Base-by-base conservation (phyloP, 2,797 vertebrate genomes). In the Buceros bicornis region DNA sequence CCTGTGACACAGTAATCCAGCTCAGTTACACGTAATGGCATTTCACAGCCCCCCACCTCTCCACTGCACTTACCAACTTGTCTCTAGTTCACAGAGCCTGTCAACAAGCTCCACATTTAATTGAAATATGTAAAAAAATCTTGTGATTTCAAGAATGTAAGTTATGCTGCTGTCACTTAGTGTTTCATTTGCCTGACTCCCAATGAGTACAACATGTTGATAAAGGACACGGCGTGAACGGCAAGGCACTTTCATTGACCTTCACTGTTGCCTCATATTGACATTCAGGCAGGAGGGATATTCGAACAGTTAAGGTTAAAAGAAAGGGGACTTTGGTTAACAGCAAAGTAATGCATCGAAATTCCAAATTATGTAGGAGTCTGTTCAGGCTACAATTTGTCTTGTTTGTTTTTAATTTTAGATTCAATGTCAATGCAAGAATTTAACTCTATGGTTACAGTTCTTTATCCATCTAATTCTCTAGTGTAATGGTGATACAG, bases 301-400 rank as follows among this genome's bases (percentile, higher is more conserved):
- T 71, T 94, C 95, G 56, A 93, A 92, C 92, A 92, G 94, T 85
- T 74, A 87, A 93, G 95, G 92, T 95, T 89, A 96, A 89, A 94
- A 73, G 89, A 80, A 96, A 97, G 95, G 87, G 66, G 85, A 96
- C 93, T 97, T 96, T 95, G 95, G 97, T 96, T 97, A 97, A 92
- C 95, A 97, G 88, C 82, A 64, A 84, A 94, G 90, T 78, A 94
- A 93, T 93, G 87, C 96, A 95, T 91, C 7, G 22, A 93, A 97
- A 94, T 95, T 86, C 95, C 93, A 96, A 95, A 96, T 95, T 88
- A 92, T 83, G 70, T 84, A 67, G 86, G 79, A 94, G 86, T 71
- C 71, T 21, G 13, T 73, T 69, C 91, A 66, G 76, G 78, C 77
- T 79, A 26, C 79, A 83, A 8, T 76, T 89, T 71, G 61, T 89